Evolutionary conservation across 2,797 vertebrate species (phyloP).

Genomic region (Girardinus metallicus): DNA sequence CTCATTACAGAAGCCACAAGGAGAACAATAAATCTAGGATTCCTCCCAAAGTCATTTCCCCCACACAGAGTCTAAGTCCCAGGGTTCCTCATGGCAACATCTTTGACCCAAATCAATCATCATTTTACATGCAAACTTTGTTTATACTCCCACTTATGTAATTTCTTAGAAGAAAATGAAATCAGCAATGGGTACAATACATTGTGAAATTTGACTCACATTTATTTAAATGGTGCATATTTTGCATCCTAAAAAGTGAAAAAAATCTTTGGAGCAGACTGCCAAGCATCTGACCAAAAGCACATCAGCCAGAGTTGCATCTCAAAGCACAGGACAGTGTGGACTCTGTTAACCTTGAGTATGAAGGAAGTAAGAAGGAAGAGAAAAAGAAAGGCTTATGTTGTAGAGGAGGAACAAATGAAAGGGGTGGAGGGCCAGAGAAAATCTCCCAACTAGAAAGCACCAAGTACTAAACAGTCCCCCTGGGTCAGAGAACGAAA

Average conservation of each 20-base stretch:
- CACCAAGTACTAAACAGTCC: constrained; percentile 49
- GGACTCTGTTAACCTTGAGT: constrained; percentile 60
- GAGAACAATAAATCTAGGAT: constrained; percentile 23
- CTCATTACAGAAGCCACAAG: constrained; percentile 28
- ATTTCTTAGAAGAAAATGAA: background rate
- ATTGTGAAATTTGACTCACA: background rate
- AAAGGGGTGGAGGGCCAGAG: constrained; percentile 60
- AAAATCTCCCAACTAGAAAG: constrained; percentile 64
- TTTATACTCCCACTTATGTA: background rate
- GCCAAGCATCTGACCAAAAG: constrained; percentile 42
- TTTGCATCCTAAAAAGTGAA: constrained; percentile 9
- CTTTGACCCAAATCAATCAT: constrained; percentile 16
- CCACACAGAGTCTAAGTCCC: background rate
- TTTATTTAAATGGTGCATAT: constrained; percentile 6
- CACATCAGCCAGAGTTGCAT: constrained; percentile 24
- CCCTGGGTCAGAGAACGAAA: constrained; percentile 42
- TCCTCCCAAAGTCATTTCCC: constrained; percentile 20
- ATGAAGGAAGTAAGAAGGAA: constrained; percentile 45
- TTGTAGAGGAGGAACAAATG: constrained; percentile 30
- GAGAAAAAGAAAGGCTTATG: constrained; percentile 57
- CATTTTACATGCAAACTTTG: background rate
- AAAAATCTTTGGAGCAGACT: constrained; percentile 22
- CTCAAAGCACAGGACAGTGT: constrained; percentile 30
- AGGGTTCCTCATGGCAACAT: constrained; percentile 4
- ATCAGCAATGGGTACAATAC: background rate